These are phyloP conservation scores for Panthera leo DNA, from an alignment of 2,113 vertebrate species.

Conservation along the genomic window DNA sequence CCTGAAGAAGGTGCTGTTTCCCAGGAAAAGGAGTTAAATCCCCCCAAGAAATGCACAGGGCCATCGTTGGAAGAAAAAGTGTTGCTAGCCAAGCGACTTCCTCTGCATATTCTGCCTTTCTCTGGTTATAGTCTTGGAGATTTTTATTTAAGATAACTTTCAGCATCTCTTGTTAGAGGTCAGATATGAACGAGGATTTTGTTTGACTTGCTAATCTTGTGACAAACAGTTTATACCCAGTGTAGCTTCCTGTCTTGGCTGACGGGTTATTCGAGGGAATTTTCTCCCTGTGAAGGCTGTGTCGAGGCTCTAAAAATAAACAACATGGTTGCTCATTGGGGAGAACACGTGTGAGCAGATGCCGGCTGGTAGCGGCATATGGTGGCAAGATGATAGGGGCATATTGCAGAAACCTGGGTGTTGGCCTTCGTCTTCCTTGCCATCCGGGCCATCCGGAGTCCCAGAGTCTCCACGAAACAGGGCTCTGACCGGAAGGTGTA, in stretches of 20 bases:
- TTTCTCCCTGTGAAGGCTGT: conserved; percentile 46
- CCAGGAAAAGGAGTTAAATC: conserved; percentile 69
- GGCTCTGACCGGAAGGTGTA: conserved; percentile 54
- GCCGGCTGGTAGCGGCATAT: conserved; percentile 75
- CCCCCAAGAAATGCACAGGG: conserved; percentile 50
- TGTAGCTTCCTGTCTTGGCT: conserved; percentile 68
- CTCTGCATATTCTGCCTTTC: neutral
- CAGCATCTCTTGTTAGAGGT: conserved; percentile 46
- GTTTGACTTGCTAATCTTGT: conserved; percentile 55
- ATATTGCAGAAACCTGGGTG: conserved; percentile 14
- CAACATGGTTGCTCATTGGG: conserved; percentile 72
- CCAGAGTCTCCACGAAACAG: conserved; percentile 53
- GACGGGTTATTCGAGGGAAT: conserved; percentile 47
- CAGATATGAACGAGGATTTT: neutral
- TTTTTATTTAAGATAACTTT: conserved; percentile 11
- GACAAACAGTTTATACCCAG: conserved; percentile 52
- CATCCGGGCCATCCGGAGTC: conserved; percentile 33
- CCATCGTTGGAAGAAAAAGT: neutral
- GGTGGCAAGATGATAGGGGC: conserved; percentile 76
- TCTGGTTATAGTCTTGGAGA: neutral
- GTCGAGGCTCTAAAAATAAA: conserved; percentile 78
- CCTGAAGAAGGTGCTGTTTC: conserved; percentile 79
- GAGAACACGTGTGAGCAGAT: conserved; percentile 76
- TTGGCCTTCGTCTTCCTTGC: conserved; percentile 20
- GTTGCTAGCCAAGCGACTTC: neutral